Conservation (phyloP, 30 jellyfish, hydroid and myxozoan species). For the Aurelia sp. region DNA sequence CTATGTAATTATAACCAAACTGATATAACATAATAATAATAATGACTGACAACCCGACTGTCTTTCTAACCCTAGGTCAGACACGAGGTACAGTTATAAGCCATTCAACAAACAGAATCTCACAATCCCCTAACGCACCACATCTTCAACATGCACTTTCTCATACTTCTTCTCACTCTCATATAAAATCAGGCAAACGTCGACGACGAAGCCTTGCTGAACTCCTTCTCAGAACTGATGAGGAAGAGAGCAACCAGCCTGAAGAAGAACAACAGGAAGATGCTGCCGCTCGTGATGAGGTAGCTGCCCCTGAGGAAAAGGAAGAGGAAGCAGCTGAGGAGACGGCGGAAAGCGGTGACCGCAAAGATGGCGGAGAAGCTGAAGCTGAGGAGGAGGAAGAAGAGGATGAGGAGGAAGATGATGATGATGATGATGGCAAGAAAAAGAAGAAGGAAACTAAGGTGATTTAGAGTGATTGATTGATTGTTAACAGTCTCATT, state of each 20-base stretch:
- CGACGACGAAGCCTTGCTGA: conserved; percentile 72
- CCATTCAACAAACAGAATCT: conserved; percentile 84
- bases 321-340: conserved; percentile 32
- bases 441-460: conserved; percentile 50
- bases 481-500: no score
- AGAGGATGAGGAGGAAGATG: conserved; percentile 69
- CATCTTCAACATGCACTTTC: conserved; percentile 89
- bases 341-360: conserved; percentile 27
- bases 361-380: conserved; percentile 38
- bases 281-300: conserved; percentile 59
- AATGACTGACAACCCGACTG: conserved; percentile 5
- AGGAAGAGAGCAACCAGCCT: conserved; percentile 39
- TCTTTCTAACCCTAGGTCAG: conserved; percentile 71
- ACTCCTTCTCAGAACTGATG: conserved; percentile 44
- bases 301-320: conserved; percentile 42
- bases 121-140: conserved; percentile 96
- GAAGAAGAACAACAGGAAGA: conserved; percentile 64
- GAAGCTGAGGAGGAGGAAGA: conserved; percentile 51
- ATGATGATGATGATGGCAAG: conserved; percentile 58
- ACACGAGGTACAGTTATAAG: conserved; percentile 91
- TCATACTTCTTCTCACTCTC: conserved; percentile 87
- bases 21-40: no score
- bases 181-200: conserved; percentile 77
- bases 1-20: not conserved
- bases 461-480: not conserved